Base-by-base conservation (phyloP, 2,888 invertebrate genomes). In the Drosophila phalerata region DNA sequence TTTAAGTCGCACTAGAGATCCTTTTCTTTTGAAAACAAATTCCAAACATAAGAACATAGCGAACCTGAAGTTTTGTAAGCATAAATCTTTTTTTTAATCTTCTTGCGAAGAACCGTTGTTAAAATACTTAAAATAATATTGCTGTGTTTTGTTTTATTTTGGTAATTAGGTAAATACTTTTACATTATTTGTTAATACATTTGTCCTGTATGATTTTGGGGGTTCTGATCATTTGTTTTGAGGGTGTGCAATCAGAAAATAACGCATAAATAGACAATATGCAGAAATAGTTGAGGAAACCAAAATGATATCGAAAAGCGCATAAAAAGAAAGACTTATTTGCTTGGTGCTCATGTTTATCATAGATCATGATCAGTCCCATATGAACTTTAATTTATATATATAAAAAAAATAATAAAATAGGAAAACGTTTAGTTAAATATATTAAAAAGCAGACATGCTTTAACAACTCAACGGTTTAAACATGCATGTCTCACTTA, bases 381-480 rank as follows among this genome's bases (percentile, higher is more conserved):
- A 53, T 22, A 2, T 22, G 22, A 22, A 22, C 22, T 22, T 22
- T 4, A 4, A 64, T 56, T 13, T 56, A 37, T 49, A 40, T 53
- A 61, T 28, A 65, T 45, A 17, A 28, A 66, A 65, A 45, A 37
- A 45, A 28, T 10, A n/a, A 2, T 4, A 22, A 22, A 4, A 2
- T 4, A 1, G 22, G 4, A 22, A 22, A 2, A 22, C 22, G 22
- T 17, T 17, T 15, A 40, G 8, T 42, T 32, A 74, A 52, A 58
- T 28, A 49, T 48, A 75, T 66, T 28, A 55, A 55, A 63, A 80
- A 73, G 77, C 82, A 52, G 37, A 38, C 83, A 88, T 83, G 83
- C 83, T 51, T 53, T 65, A 65, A 66, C 47, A 85, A 87, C 69
- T 69, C 48, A 87, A 62, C 48, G 25, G 17, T 53, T 66, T 48